Evolutionary conservation across 2,113 vertebrate genomes (phyloP), one percentile per base, ranked within the genome.

Genomic region (Megaceryle maxima): DNA sequence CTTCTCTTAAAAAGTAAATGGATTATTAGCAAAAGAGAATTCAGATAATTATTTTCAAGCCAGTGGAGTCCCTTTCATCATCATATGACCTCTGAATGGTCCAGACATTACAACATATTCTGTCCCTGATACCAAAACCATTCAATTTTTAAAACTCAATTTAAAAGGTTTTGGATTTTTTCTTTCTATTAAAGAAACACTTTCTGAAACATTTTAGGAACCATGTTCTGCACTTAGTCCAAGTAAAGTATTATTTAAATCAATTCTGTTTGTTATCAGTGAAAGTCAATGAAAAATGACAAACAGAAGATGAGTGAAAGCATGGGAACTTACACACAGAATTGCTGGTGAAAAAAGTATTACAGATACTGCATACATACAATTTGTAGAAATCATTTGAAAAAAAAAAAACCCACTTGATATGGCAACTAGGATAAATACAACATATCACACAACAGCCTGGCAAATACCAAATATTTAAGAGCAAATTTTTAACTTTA

Each of bases 51-150:
- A 37, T 35, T 88, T 89, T 85, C 60, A 87, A 85, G 66, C 31
- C 69, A 56, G 67, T 12, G 44, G 33, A 85, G 46, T 51, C 19
- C 79, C 37, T 88, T 83, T 86, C 62, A 91, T 73, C 69, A 80
- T 53, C 62, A 50, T 37, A 66, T 12, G 75, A 93, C 82, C 85
- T 85, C 87, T 77, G 37, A 91, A 88, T 56, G 21, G 55, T 67
- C 90, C 92, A 95, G 90, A 92, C 92, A 90, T 90, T 90, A 95
- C 94, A 90, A 77, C 79, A 95, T 83, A 93, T 44, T 83, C 70
- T 5, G 26, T 68, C 64, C 88, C 68, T 28, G 43, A 60, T n/a
- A 86, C 7, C 43, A 81, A 83, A 93, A 91, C 33, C 15, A 89
- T 79, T 82, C 79, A 13, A 77, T 78, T 93, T 94, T 70, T 35